Evolutionary conservation across 92 coral and sea anemone genomes (phyloP), one percentile per base, ranked within the genome.

Genomic region (Epizoanthus ramosus): DNA sequence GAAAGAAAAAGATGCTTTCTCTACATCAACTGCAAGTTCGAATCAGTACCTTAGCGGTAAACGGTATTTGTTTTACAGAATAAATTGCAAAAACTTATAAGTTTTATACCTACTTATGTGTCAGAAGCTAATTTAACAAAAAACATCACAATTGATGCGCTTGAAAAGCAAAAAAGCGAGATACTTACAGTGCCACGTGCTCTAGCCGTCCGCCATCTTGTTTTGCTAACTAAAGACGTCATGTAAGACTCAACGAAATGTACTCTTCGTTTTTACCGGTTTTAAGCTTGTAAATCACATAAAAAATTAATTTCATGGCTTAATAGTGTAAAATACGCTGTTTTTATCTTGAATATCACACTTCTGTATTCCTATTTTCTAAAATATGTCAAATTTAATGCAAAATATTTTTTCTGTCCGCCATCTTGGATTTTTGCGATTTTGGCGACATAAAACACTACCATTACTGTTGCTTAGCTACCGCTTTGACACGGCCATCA

Each of bases 171-270:
- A 79, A 61, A 35, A 18, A 79, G 13, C 63, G 82, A 57, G 24
- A 76, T 76, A 59, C 53, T 76, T 76, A 76, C 69, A 76, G 68
- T 76, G 61, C 68, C 64, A 57, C 68, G 81, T 75, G 58, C 68
- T 63, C 63, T 53, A 60, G 63, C 13, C 22, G 58, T 75, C 79
- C 79, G 79, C 79, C 80, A 53, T 73, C 80, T 74, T 74, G 80
- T 63, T 22, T 74, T 74, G 63, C 80, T 52, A 53, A 35, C 80
- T 18, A 23, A 74, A 18, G 68, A 28, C 80, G 65, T 53, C 80
- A 74, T 22, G 65, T 53, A 74, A 74, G 80, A 74, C 39, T 28
- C 61, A 3, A 43, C 61, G 65, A 74, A 74, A 74, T 74, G 63
- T 53, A 43, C 80, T 74, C 63, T 74, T 17, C 39, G 33, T 74